A percentile compares a stretch with the other conserved stretches of the same genome.
phyloP scores from a whole-genome alignment of 2,113 vertebrate species.

The Eublepharis macularius region DNA sequence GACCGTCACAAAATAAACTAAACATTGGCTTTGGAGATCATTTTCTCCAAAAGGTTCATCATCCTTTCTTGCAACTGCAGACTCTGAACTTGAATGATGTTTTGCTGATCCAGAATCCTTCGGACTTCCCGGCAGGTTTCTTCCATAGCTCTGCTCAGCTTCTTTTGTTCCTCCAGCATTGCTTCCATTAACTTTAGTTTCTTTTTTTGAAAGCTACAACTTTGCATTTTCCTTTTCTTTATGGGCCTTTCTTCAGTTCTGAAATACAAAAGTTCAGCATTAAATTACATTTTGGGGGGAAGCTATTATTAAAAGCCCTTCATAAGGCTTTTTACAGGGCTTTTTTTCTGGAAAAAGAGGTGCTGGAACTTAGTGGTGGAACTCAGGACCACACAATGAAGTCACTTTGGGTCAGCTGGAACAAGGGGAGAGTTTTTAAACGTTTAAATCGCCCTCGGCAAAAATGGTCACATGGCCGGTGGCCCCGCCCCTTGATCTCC shows the following conservation, averaged over 20 bases:
- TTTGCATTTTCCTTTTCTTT: conserved; percentile 82
- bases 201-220: conserved; percentile 83
- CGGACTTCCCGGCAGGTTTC: conserved; percentile 93
- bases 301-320: background rate
- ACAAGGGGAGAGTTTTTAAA: no score
- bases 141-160: conserved; percentile 88
- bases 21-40: conserved; percentile 81
- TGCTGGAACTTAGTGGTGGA: no score
- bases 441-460: no score
- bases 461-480: no score
- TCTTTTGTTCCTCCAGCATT: conserved; percentile 91
- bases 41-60: conserved; percentile 96
- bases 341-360: no score
- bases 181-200: conserved; percentile 91
- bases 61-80: conserved; percentile 95
- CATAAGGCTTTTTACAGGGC: no score
- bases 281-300: conserved; percentile 20
- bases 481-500: no score
- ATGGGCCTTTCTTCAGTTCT: conserved; percentile 83
- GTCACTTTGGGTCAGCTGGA: no score
- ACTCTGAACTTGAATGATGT: conserved; percentile 93
- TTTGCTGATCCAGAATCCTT: conserved; percentile 92
- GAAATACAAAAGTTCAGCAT: conserved; percentile 55
- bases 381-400: no score
- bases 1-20: conserved; percentile 64